Percentiles rank a stretch among this genome's conserved stretches.
These are phyloP conservation scores for Tursiops truncatus DNA, from an alignment of 2,113 vertebrate species.

Conservation along the genomic window DNA sequence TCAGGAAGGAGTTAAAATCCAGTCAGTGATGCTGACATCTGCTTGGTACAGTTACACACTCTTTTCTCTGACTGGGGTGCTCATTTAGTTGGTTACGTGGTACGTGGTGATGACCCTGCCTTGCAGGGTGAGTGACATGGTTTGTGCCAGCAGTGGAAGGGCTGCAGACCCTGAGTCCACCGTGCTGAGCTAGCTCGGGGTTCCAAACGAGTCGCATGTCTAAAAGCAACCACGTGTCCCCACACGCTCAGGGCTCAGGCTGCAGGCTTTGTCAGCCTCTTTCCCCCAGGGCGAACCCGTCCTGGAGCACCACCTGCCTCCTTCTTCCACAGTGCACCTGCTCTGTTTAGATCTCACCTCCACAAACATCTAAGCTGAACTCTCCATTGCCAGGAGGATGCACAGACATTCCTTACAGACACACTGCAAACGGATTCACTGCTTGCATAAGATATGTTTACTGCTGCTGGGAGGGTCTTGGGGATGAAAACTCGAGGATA, in stretches of 20 bases:
- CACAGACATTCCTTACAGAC: too few species aligned
- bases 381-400: neutral
- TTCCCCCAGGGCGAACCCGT: too few species aligned
- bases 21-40: neutral
- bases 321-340: neutral
- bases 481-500: neutral
- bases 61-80: neutral
- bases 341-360: neutral
- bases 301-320: neutral
- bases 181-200: neutral
- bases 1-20: neutral
- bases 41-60: neutral
- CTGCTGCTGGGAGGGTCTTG: accelerated
- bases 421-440: neutral
- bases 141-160: too few species aligned
- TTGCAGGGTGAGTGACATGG: neutral
- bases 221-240: neutral
- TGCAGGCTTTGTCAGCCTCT: too few species aligned
- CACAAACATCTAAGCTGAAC: neutral
- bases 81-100: neutral
- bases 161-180: neutral
- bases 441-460: neutral
- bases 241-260: neutral
- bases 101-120: neutral
- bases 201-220: neutral